Evolutionary conservation across 2,888 invertebrate species (phyloP).

Genomic region (Priocnemis perturbator): DNA sequence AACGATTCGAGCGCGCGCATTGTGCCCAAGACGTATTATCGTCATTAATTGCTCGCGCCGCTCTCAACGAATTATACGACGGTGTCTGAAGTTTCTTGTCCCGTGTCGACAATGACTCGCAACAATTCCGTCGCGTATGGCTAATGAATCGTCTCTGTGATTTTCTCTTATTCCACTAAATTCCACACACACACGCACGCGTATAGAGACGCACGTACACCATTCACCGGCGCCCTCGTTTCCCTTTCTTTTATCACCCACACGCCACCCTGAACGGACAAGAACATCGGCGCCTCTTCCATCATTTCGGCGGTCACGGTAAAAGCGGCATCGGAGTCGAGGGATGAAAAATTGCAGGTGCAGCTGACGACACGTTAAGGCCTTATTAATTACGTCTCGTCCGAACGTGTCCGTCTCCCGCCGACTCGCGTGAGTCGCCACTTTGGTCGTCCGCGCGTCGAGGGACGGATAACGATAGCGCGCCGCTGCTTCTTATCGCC

Average conservation of each 20-base stretch:
- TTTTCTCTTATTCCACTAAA: not conserved
- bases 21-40: constrained; percentile 6
- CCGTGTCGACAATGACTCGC: constrained; percentile 46
- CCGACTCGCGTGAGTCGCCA: too few relatives aligned
- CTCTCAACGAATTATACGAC: constrained; percentile 41
- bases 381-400: constrained; percentile 60
- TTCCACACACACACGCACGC: too few relatives aligned
- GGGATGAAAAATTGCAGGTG: constrained; percentile 60
- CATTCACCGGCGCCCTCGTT: not conserved
- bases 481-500: too few relatives aligned
- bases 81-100: constrained; percentile 18
- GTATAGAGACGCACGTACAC: too few relatives aligned
- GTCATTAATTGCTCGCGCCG: constrained; percentile 33
- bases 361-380: constrained; percentile 61
- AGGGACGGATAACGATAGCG: too few relatives aligned
- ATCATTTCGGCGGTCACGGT: constrained; percentile 44
- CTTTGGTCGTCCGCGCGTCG: too few relatives aligned
- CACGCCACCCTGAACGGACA: constrained; percentile 19
- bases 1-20: too few relatives aligned
- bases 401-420: constrained; percentile 25
- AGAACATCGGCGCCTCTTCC: constrained; percentile 60
- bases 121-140: constrained; percentile 41
- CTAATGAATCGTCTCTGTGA: constrained; percentile 52
- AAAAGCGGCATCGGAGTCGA: constrained; percentile 30
- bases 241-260: not conserved